Base-by-base conservation (phyloP, 2,113 vertebrate species). In the Ciconia maguari region DNA sequence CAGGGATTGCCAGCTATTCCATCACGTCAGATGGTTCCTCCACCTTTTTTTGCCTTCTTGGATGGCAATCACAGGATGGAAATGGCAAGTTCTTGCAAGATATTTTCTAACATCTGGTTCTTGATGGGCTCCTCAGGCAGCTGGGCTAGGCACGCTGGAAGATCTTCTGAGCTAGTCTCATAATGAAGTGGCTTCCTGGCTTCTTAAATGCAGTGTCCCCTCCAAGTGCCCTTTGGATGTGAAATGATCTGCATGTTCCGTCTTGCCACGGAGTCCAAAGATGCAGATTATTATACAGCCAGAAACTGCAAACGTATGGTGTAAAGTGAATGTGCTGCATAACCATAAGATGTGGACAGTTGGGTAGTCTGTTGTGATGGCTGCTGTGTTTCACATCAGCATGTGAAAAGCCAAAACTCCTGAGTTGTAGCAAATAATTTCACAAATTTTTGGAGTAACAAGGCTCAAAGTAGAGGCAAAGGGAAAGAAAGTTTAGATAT, bases 51-150 rank as follows among this genome's bases (percentile, higher is more conserved):
- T 65, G 38, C 7, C 13, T 41, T 76, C 41, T 89, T 94, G 83
- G 74, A 89, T 84, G 34, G 32, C 30, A 89, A 72, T 92, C 61
- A 87, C 19, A 89, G 54, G 13, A 69, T 57, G 21, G 13, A 82
- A 89, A 83, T 66, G 36, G 32, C 44, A 76, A 94, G 16, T 57
- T 85, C 57, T 75, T 91, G 48, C 0, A 7, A 92, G 76, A 41
- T 72, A 2, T 52, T 87, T 91, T 93, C 61, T 87, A 49, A 21
- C 49, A 72, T 87, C 49, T 92, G 83, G 36, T 57, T 92, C 57
- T 69, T 58, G 29, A 46, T 48, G 54, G 22, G 12, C 55, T 95
- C 21, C 69, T 96, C 44, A 44, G 60, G 19, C 71, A 75, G 32
- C 41, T 92, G 48, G 20, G 10, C 30, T 69, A 34, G 70, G 52